These are phyloP conservation scores for Candoia aspera DNA, from an alignment of 2,113 vertebrate species.

Conservation along the genomic window DNA sequence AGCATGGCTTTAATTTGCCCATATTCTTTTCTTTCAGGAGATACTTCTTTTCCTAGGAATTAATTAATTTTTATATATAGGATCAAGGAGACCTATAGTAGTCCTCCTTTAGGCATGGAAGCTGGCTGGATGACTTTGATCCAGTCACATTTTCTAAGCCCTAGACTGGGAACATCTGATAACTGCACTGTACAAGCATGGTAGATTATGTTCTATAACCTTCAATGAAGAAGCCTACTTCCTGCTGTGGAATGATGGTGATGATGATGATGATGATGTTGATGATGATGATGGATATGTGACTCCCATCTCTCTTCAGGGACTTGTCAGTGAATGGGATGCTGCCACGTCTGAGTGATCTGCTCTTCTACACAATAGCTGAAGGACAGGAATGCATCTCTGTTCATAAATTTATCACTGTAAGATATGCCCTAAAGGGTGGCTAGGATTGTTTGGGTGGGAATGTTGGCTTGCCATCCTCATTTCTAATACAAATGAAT, in stretches of 20 bases:
- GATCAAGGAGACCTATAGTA: neutral
- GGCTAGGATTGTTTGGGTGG: neutral
- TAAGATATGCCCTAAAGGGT: neutral
- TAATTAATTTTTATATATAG: neutral
- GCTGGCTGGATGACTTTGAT: neutral
- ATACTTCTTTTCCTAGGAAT: neutral
- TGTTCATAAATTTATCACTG: slow-evolving; percentile 14
- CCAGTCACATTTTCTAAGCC: neutral
- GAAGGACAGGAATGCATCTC: slow-evolving; percentile 21
- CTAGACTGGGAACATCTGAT: neutral
- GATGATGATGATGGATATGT: neutral
- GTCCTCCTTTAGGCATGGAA: neutral
- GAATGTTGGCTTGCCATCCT: neutral
- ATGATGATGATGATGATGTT: no score
- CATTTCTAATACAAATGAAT: neutral
- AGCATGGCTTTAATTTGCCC: neutral
- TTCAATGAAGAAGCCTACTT: neutral
- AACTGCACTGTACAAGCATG: neutral
- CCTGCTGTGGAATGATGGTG: neutral
- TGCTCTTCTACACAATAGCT: slow-evolving; percentile 21
- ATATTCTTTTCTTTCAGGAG: neutral
- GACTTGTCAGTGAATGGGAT: slow-evolving; percentile 18
- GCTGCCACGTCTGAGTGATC: slow-evolving; percentile 18
- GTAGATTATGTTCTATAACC: neutral
- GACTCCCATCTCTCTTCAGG: neutral